Percentiles rank a stretch among this genome's conserved stretches.
These are phyloP conservation scores for Erebia palarica DNA, from an alignment of 2,888 invertebrate species.

Conservation along the genomic window DNA sequence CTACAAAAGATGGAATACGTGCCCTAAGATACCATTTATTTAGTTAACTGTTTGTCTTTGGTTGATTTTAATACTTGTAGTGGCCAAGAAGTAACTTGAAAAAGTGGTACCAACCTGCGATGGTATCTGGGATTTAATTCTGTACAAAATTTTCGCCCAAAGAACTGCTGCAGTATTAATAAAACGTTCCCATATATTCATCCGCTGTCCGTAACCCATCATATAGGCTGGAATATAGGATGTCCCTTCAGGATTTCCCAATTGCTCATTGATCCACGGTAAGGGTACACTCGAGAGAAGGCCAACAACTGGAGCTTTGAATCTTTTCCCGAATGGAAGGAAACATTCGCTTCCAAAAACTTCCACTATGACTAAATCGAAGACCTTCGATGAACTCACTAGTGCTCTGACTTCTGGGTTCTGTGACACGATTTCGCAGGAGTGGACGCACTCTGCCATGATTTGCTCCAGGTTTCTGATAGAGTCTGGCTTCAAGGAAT, in stretches of 20 bases:
- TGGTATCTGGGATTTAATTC: conserved; percentile 67
- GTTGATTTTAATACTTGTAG: not conserved
- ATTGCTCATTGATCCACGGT: conserved; percentile 81
- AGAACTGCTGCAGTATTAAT: conserved; percentile 69
- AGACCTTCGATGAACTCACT: conserved; percentile 62
- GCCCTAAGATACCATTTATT: not conserved
- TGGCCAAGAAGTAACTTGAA: not conserved
- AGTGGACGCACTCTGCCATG: conserved; percentile 71
- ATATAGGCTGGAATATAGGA: conserved; percentile 82
- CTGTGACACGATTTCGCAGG: conserved; percentile 70
- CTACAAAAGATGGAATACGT: no score
- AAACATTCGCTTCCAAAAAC: conserved; percentile 83
- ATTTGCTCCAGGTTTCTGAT: conserved; percentile 71
- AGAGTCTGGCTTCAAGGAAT: conserved; percentile 65
- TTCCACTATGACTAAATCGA: conserved; percentile 73
- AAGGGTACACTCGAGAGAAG: conserved; percentile 78
- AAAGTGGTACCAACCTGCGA: conserved; percentile 62
- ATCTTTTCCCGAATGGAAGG: conserved; percentile 78
- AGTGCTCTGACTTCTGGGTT: conserved; percentile 65
- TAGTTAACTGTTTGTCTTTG: not conserved
- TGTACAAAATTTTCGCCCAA: conserved; percentile 67
- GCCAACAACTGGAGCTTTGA: conserved; percentile 79
- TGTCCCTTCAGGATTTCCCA: conserved; percentile 82
- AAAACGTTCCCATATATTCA: conserved; percentile 76
- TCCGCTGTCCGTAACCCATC: conserved; percentile 73